Evolutionary conservation across 2,113 vertebrate species (phyloP).

Genomic region (Sceloporus tristichus): DNA sequence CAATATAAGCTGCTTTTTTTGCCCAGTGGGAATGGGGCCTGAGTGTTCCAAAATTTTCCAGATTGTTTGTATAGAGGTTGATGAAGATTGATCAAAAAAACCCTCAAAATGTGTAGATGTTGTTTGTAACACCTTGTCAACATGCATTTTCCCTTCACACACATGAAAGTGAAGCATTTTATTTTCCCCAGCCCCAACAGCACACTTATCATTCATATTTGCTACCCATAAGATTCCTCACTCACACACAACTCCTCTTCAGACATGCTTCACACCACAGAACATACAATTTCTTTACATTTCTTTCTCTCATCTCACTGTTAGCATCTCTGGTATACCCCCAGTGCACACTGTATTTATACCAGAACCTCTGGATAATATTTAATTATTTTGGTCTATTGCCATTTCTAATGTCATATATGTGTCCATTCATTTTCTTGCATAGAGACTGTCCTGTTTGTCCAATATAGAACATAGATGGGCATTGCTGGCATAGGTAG

Average conservation of each 20-base stretch:
- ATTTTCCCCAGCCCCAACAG: background rate
- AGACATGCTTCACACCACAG: too few species aligned
- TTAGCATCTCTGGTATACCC: background rate
- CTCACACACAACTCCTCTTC: background rate
- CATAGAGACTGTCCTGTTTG: too few species aligned
- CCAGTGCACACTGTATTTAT: background rate
- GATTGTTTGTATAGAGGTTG: background rate
- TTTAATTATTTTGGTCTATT: background rate
- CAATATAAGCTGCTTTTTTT: too few species aligned
- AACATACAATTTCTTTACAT: background rate
- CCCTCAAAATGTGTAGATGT: background rate
- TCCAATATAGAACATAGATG: too few species aligned
- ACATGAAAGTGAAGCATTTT: background rate
- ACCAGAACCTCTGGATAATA: background rate
- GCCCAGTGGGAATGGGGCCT: too few species aligned
- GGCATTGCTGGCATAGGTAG: too few species aligned
- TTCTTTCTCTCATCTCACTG: background rate
- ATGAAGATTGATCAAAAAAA: background rate
- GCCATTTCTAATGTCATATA: too few species aligned
- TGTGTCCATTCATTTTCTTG: too few species aligned
- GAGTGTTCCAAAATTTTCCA: background rate
- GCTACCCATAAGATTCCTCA: background rate
- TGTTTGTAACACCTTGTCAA: background rate
- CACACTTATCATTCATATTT: background rate
- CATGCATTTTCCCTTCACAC: background rate